phyloP scores from a whole-genome alignment of 2,113 vertebrate species.

The Castor canadensis region DNA sequence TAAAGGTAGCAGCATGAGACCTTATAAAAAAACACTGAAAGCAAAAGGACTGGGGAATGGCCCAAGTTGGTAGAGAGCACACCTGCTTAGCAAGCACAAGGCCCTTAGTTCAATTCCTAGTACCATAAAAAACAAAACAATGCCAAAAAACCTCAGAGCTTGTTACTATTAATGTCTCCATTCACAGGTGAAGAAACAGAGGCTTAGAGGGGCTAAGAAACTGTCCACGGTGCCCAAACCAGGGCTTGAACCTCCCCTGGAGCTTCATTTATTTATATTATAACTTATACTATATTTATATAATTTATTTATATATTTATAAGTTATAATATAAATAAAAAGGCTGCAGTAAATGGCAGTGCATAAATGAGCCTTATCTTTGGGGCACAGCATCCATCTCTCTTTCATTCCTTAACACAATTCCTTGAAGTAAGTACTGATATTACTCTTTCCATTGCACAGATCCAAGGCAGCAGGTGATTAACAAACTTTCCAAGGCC shows the following conservation, averaged over 20 bases:
- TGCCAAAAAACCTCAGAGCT: background rate
- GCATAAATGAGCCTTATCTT: background rate
- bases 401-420: background rate
- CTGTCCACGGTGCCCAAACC: background rate
- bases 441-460: background rate
- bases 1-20: too few species aligned
- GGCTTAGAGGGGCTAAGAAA: background rate
- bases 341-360: background rate
- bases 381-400: background rate
- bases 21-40: too few species aligned
- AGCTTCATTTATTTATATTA: background rate
- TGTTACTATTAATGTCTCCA: background rate
- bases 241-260: background rate
- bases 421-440: background rate
- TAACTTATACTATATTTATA: too few species aligned
- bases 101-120: too few species aligned
- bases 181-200: background rate
- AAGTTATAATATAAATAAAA: background rate
- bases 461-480: background rate
- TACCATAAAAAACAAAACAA: background rate
- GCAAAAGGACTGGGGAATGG: too few species aligned
- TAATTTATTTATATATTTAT: too few species aligned
- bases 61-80: too few species aligned
- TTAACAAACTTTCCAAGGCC: conserved; percentile 39
- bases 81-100: too few species aligned